Evolutionary conservation across 2,888 invertebrate genomes (phyloP), one percentile per base, ranked within the genome.

Genomic region (Ophion ventricosus): DNA sequence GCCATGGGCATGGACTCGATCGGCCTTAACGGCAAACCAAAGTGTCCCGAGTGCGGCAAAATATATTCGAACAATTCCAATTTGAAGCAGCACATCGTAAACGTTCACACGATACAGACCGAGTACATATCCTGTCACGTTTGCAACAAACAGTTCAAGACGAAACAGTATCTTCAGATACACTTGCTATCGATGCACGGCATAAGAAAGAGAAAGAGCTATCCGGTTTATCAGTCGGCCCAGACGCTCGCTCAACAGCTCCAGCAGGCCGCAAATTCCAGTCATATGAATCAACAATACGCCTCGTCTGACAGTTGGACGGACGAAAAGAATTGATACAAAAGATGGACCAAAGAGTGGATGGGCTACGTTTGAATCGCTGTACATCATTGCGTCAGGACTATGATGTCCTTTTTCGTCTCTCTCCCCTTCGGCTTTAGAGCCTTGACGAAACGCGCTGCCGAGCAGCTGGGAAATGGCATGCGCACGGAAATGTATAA

Each of bases 121-220:
- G 94, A 94, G 89, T 94, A 94, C 92, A 95, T 95, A 93, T 94
- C 94, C 88, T 96, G 96, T 93, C 94, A 95, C 92, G 94, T 95
- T 88, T 96, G 96, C 94, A 94, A 94, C 92, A 96, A 96, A 93
- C 95, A 94, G 90, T 96, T 96, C 94, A 96, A 96, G 94, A 96
- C 96, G 87, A 95, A 95, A 93, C 96, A 96, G 94, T 96, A 96
- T 93, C 95, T 96, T 91, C 96, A 96, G 94, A 96, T 96, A 92
- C 96, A 96, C 93, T 94, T 96, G 93, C 94, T 96, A 91, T 95
- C 96, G 86, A 95, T 95, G 93, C 96, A 96, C 93, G 96, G 96
- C 89, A 95, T 96, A 87, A 94, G 95, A 90, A 94, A 94, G 87
- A 94, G 96, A 91, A 95, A 95, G 93, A 94, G 92, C 77, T 93